Evolutionary conservation across 2,797 vertebrate genomes (phyloP), one percentile per base, ranked within the genome.

Genomic region (Eleutherodactylus coqui): DNA sequence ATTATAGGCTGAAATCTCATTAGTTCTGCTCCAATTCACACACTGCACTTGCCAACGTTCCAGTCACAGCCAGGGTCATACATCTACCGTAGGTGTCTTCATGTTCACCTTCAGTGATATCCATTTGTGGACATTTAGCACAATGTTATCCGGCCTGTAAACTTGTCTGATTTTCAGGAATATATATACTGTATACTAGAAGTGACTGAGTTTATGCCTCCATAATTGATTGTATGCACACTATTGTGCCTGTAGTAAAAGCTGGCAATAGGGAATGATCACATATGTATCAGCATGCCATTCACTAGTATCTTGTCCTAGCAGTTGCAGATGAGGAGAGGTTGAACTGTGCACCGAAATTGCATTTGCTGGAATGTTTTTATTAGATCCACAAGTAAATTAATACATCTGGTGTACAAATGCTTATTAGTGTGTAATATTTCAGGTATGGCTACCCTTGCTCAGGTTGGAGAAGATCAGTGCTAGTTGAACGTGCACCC

Each of bases 11-110:
- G 70, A 38, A 73, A 45, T 45, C 41, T 43, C n/a, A n/a, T 73
- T 72, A 72, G 69, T 24, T 38, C 38, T 45, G 41, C 24, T 73
- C 70, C 41, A 73, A 73, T 73, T 73, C 38, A 43, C 38, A 43
- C 8, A 70, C 14, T 8, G 8, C 67, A 70, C 36, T 70, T n/a
- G 9, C 67, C 36, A 34, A 8, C 67, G n/a, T 34, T 16, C 32
- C 8, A 24, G 69, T 43, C 41, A 38, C 34, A 41, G 19, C 4
- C 2, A n/a, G n/a, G 38, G 24, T 38, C 4, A 14, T 24, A 13
- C 38, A 43, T 64, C 29, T 34, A 60, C 1, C 21, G 8, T 53
- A 49, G 47, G 47, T 14, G 47, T 17, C 29, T 67, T 34, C 6
- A 67, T 17, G 32, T 34, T 34, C 24, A 27, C 38, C 5, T n/a